These are phyloP conservation scores for Lottia scabra DNA, from an alignment of 2,888 invertebrate genomes.

Conservation along the genomic window DNA sequence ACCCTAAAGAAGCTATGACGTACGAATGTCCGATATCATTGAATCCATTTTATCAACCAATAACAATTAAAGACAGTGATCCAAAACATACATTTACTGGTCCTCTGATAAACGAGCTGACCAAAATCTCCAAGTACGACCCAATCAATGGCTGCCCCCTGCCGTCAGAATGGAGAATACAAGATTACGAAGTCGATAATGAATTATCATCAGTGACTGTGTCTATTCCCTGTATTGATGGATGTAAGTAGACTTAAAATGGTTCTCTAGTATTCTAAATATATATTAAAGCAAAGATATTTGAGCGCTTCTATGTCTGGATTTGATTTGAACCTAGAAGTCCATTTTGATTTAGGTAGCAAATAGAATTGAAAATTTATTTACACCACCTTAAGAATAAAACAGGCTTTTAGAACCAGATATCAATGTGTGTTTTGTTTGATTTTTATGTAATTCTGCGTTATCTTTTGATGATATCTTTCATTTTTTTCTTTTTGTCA, in stretches of 20 bases:
- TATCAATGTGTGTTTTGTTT: too few relatives aligned
- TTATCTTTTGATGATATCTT: too few relatives aligned
- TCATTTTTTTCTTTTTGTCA: too few relatives aligned
- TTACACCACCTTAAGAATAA: too few relatives aligned
- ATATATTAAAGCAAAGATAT: too few relatives aligned
- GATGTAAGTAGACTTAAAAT: constrained; percentile 56
- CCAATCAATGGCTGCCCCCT: constrained; percentile 59
- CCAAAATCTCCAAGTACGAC: constrained; percentile 63
- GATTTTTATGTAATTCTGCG: too few relatives aligned
- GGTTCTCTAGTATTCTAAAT: too few relatives aligned
- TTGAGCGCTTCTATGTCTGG: too few relatives aligned
- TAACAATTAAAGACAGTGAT: constrained; percentile 60
- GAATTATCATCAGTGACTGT: constrained; percentile 51
- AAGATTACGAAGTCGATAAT: constrained; percentile 59
- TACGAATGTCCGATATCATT: constrained; percentile 66
- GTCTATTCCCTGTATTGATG: constrained; percentile 58
- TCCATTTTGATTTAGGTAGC: too few relatives aligned
- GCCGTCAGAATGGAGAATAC: constrained; percentile 54
- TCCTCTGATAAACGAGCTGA: constrained; percentile 60
- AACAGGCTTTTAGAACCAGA: too few relatives aligned
- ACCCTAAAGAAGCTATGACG: constrained; percentile 47
- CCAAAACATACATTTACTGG: constrained; percentile 63
- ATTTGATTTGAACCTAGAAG: too few relatives aligned
- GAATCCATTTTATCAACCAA: constrained; percentile 59
- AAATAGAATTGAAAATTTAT: too few relatives aligned